Conservation (phyloP, 2,113 vertebrate species). For the Ochotona princeps region DNA sequence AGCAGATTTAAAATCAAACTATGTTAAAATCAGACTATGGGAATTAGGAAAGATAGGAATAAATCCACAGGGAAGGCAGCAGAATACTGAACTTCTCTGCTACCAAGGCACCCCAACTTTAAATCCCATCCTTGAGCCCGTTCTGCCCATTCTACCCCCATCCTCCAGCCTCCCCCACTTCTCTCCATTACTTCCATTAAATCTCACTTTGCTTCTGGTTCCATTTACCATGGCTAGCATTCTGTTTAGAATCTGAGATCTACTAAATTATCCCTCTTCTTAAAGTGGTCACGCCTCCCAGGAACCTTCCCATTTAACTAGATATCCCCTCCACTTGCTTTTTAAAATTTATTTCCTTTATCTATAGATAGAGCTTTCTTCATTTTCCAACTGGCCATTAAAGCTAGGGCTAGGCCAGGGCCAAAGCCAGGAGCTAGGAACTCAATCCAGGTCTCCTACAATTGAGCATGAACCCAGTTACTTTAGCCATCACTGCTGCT, state of each 20-base stretch:
- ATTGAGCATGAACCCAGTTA: too few species aligned
- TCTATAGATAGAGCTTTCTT: too few species aligned
- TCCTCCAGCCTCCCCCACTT: fast-evolving
- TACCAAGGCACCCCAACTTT: not conserved
- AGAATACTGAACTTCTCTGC: not conserved
- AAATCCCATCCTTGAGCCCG: not conserved
- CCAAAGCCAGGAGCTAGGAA: too few species aligned
- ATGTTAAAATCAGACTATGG: not conserved
- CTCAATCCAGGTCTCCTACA: too few species aligned
- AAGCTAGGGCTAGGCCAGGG: too few species aligned
- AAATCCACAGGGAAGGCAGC: not conserved
- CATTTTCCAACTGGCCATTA: too few species aligned
- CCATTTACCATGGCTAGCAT: not conserved
- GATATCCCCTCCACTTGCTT: too few species aligned
- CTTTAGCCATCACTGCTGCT: too few species aligned
- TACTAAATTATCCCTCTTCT: not conserved
- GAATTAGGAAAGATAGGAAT: not conserved
- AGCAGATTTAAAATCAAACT: not conserved
- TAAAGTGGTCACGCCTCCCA: not conserved
- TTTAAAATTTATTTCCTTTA: too few species aligned
- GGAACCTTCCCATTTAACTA: not conserved
- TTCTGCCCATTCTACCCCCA: too few species aligned
- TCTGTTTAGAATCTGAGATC: not conserved
- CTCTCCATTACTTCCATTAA: not conserved
- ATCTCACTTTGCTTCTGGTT: not conserved